These are phyloP conservation scores for Capreolus pygargus DNA, from an alignment of 2,113 vertebrate genomes.

Conservation along the genomic window DNA sequence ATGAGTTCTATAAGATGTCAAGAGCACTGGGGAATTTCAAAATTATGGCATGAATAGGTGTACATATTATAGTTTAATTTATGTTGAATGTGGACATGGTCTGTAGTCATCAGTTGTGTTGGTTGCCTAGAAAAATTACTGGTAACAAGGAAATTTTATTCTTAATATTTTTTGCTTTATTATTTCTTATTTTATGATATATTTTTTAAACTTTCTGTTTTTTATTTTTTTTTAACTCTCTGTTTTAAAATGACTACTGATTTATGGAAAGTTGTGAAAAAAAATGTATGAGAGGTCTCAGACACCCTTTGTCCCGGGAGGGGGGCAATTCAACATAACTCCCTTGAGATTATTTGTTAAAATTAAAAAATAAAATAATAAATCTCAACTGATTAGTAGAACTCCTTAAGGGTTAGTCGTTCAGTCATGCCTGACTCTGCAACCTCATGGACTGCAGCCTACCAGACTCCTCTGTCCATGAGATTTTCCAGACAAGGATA, in stretches of 20 bases:
- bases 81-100: neutral
- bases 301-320: neutral
- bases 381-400: neutral
- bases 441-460: too few relatives aligned
- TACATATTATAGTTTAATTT: neutral
- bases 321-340: neutral
- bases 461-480: too few relatives aligned
- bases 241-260: neutral
- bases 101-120: neutral
- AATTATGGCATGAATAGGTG: conserved; percentile 11
- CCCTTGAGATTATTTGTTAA: neutral
- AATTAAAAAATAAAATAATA: neutral
- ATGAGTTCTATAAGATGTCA: neutral
- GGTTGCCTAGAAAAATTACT: neutral
- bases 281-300: neutral
- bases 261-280: neutral
- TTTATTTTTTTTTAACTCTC: neutral
- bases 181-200: neutral
- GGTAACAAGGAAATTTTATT: neutral
- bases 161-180: neutral
- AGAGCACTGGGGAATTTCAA: neutral
- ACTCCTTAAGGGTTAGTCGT: neutral
- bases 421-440: too few relatives aligned
- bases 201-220: neutral
- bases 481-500: too few relatives aligned